phyloP scores from a whole-genome alignment of 2,797 vertebrate species.

The Myripristis jacobus region DNA sequence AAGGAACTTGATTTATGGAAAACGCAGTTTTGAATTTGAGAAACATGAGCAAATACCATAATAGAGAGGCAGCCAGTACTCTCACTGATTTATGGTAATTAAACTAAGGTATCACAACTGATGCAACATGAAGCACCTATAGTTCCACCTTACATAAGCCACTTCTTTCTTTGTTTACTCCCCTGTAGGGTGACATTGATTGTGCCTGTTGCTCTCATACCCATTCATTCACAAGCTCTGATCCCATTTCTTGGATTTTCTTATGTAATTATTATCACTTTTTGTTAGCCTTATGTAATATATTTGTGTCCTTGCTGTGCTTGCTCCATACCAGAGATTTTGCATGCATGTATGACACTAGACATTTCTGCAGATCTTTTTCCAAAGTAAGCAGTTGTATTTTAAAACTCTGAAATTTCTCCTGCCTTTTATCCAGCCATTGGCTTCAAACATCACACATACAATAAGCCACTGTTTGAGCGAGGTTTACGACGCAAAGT shows the following conservation, averaged over 20 bases:
- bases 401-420: too few species aligned
- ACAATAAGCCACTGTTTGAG: too few species aligned
- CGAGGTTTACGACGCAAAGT: too few species aligned
- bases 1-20: neutral
- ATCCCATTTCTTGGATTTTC: neutral
- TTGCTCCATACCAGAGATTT: too few species aligned
- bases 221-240: slow-evolving; percentile 6
- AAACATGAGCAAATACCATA: neutral
- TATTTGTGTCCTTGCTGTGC: too few species aligned
- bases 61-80: neutral
- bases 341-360: too few species aligned
- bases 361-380: too few species aligned
- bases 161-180: slow-evolving; percentile 36
- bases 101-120: slow-evolving; percentile 31
- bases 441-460: too few species aligned
- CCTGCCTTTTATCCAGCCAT: too few species aligned
- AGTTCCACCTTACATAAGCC: slow-evolving; percentile 6
- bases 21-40: neutral
- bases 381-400: too few species aligned
- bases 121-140: slow-evolving; percentile 22
- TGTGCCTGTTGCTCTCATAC: slow-evolving; percentile 14
- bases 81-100: slow-evolving; percentile 25
- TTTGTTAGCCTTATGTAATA: too few species aligned
- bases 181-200: slow-evolving; percentile 22
- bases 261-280: neutral